Percentiles rank a stretch among this genome's conserved stretches.
Evolutionary conservation across 2,888 invertebrate genomes (phyloP).

Genomic region (Phragmatobia fuliginosa): DNA sequence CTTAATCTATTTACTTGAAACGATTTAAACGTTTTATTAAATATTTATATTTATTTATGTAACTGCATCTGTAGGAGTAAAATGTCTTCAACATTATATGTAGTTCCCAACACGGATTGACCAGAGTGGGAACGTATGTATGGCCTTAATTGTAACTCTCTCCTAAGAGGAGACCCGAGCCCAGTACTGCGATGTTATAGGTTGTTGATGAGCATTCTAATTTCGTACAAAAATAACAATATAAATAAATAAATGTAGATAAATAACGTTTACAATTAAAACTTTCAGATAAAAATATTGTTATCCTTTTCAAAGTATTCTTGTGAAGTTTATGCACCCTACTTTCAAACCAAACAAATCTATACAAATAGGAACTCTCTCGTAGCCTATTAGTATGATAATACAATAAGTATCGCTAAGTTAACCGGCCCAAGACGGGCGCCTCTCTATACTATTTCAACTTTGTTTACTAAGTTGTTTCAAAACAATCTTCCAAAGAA

Average conservation of each 20-base stretch:
- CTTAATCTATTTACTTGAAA: not conserved
- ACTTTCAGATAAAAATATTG: not conserved
- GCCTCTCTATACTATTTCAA: constrained; percentile 67
- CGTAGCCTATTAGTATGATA: constrained; percentile 17
- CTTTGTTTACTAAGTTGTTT: constrained; percentile 60
- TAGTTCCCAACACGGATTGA: too few relatives aligned
- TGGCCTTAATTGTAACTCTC: too few relatives aligned
- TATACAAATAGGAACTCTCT: constrained; percentile 17
- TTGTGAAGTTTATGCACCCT: constrained; percentile 12
- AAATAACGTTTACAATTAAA: too few relatives aligned
- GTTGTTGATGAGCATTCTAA: too few relatives aligned
- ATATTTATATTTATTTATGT: not conserved
- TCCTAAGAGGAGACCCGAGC: too few relatives aligned
- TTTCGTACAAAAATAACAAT: not conserved
- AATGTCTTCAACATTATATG: not conserved
- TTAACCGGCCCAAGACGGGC: constrained; percentile 53
- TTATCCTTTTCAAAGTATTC: not conserved
- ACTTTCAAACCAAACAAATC: constrained; percentile 10
- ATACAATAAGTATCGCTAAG: constrained; percentile 47
- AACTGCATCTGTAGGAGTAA: not conserved
- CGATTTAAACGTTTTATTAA: not conserved
- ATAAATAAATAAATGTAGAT: too few relatives aligned
- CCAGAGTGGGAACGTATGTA: too few relatives aligned
- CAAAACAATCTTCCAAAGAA: not conserved
- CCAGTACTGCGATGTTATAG: too few relatives aligned